Evolutionary conservation across 1,140 invertebrate species (phyloP), one percentile per base, ranked within the genome.

Genomic region (Radopholus similis): DNA sequence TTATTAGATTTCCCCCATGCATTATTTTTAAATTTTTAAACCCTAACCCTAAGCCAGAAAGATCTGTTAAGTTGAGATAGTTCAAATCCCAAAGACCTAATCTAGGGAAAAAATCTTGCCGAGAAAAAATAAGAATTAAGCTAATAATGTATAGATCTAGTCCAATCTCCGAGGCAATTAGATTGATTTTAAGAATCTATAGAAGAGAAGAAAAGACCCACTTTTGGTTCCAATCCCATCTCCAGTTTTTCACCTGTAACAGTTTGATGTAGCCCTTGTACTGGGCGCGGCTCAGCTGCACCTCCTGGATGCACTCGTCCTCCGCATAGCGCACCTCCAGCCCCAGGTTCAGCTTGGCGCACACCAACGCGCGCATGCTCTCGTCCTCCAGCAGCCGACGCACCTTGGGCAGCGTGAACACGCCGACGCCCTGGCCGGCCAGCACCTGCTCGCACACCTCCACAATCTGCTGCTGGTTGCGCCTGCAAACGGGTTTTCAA

Each of bases 351-450:
- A 99, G 85, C 81, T 95, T 93, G 55, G 90, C 92, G 1, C 97
- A 88, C 9, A 97, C 90, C 83, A 98, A 89, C 82, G 94, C 95
- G 34, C 96, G 87, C 85, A 97, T 95, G 60, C 91, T 96, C 85
- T 99, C 96, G 84, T 98, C 95, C 84, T 98, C 95, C 92, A 99
- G 95, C 4, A 99, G 84, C 82, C 95, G 95, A 79, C 92, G 93
- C 21, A 98, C 85, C 37, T 94, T 88, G 80, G 91, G 94, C 5
- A 95, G 83, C 84, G 97, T 95, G 21, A 98, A 85, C 92, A 95
- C 97, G 37, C 94, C 92, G 15, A 98, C 89, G 2, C 95, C 94
- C 85, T 98, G 92, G 9, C 95, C 96, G 51, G 91, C 90, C 53
- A 97, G 80, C 4, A 97, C 91, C 85, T 90, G 90, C 79, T 88